phyloP scores from a whole-genome alignment of 2,888 invertebrate genomes.

The Oligia fasciuncula region DNA sequence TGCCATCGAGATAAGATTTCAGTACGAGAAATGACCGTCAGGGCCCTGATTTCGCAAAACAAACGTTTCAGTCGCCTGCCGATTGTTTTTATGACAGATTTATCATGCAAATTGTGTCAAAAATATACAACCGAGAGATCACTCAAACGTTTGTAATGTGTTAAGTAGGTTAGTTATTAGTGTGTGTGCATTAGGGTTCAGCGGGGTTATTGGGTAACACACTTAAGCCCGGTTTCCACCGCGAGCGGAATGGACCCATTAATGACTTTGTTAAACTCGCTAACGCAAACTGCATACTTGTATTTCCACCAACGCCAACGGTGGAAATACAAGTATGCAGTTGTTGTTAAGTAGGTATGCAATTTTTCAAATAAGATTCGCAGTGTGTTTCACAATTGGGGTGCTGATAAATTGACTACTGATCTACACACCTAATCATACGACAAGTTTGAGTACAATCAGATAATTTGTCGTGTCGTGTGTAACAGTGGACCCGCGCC shows the following conservation, averaged over 20 bases:
- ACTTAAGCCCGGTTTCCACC: too few relatives aligned
- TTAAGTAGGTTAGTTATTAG: too few relatives aligned
- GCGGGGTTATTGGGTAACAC: too few relatives aligned
- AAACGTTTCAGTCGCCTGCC: not conserved
- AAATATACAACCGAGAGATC: not conserved
- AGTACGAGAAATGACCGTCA: not conserved
- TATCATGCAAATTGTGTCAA: not conserved
- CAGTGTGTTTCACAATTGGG: not conserved
- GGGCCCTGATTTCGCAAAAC: not conserved
- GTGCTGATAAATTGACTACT: not conserved
- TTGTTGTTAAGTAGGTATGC: too few relatives aligned
- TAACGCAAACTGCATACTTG: too few relatives aligned
- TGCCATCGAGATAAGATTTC: not conserved
- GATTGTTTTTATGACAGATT: not conserved
- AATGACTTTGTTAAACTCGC: too few relatives aligned
- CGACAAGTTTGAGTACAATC: not conserved
- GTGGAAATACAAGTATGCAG: too few relatives aligned
- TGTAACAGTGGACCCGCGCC: slow-evolving; percentile 21
- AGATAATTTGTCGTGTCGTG: slow-evolving; percentile 15
- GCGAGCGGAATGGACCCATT: too few relatives aligned
- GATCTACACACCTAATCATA: not conserved
- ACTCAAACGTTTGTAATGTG: not conserved
- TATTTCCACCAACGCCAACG: too few relatives aligned
- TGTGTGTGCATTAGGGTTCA: too few relatives aligned
- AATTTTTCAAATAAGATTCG: too few relatives aligned